Conservation (phyloP, 2,888 invertebrate species). For the Nineta flava region DNA sequence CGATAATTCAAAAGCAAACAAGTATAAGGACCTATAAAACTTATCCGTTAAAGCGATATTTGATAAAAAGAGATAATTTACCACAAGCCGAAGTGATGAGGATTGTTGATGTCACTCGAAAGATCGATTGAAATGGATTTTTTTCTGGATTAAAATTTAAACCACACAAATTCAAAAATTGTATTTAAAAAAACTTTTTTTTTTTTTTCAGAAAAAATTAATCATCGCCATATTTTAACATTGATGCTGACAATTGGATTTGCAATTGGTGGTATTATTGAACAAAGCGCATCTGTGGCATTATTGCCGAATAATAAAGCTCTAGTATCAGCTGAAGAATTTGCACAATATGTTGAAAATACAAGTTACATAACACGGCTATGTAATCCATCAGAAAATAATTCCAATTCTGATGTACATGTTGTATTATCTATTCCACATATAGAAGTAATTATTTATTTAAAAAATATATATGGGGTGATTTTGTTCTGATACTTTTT, state of each 20-base stretch:
- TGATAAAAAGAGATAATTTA: too few species aligned
- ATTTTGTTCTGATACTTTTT: too few species aligned
- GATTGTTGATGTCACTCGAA: too few species aligned
- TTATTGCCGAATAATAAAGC: slow-evolving; percentile 32
- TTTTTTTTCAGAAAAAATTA: slow-evolving; percentile 23
- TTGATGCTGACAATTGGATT: slow-evolving; percentile 35
- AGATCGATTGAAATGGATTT: too few species aligned
- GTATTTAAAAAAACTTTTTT: too few species aligned
- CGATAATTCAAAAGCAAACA: too few species aligned
- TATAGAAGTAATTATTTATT: slow-evolving; percentile 24
- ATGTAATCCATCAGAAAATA: slow-evolving; percentile 22
- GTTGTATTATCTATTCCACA: slow-evolving; percentile 28
- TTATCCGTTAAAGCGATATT: too few species aligned
- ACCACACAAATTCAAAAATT: too few species aligned
- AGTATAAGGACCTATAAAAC: too few species aligned
- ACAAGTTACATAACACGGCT: slow-evolving; percentile 30
- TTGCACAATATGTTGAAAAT: slow-evolving; percentile 31
- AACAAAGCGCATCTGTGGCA: slow-evolving; percentile 38
- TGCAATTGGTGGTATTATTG: slow-evolving; percentile 36
- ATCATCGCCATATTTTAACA: slow-evolving; percentile 33
- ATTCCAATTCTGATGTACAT: slow-evolving; percentile 19
- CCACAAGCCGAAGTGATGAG: too few species aligned
- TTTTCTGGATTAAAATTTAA: too few species aligned
- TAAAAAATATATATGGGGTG: too few species aligned
- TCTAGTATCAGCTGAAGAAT: slow-evolving; percentile 27